Conservation (phyloP, 1,140 invertebrate genomes). For the Episyrphus balteatus region DNA sequence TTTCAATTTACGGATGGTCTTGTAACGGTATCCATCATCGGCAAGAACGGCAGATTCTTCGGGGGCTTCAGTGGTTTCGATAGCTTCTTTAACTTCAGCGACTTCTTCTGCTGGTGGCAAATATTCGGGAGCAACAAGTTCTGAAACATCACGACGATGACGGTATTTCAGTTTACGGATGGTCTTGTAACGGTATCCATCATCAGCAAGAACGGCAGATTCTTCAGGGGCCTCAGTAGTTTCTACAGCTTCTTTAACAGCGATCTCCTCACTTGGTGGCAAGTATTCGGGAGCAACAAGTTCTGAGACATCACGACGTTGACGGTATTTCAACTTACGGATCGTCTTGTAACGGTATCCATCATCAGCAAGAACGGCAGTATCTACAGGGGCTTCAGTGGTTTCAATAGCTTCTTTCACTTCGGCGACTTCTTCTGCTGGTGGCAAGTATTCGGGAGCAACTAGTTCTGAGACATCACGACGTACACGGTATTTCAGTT, state of each 20-base stretch:
- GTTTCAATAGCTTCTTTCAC: conserved; percentile 7
- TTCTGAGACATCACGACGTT: conserved; percentile 17
- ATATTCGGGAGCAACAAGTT: conserved; percentile 14
- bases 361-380: conserved; percentile 13
- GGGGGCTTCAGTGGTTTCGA: conserved; percentile 3
- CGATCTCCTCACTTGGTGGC: conserved; percentile 7
- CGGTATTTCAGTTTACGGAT: conserved; percentile 18
- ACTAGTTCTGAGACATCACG: conserved; percentile 18
- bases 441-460: conserved; percentile 20
- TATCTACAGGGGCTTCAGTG: conserved; percentile 4
- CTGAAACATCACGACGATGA: conserved; percentile 17
- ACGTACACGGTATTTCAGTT: conserved; percentile 17
- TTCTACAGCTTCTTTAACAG: conserved; percentile 8
- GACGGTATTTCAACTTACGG: conserved; percentile 16
- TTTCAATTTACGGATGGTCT: conserved; percentile 19
- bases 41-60: conserved; percentile 12
- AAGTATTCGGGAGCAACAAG: conserved; percentile 13
- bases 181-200: conserved; percentile 22
- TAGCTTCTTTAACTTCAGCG: conserved; percentile 9
- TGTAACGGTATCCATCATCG: conserved; percentile 18
- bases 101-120: conserved; percentile 9
- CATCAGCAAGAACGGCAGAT: conserved; percentile 8
- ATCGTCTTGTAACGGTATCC: conserved; percentile 22
- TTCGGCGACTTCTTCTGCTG: conserved; percentile 10
- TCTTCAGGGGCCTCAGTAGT: conserved; percentile 9